phyloP scores from a whole-genome alignment of 2,113 vertebrate species.

The Apodemus sylvaticus region DNA sequence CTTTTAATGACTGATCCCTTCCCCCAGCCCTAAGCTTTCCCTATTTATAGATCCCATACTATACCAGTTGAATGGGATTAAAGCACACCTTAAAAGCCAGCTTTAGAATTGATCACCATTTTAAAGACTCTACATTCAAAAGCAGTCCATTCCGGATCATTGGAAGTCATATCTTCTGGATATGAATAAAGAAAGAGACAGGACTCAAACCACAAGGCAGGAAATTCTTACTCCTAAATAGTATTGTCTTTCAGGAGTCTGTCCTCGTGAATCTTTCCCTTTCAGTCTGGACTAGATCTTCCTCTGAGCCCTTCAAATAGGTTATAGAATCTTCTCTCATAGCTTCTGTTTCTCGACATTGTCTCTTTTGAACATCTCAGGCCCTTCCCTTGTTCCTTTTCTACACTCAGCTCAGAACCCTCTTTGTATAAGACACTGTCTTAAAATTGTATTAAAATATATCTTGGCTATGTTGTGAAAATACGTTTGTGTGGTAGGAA shows the following conservation, averaged over 20 bases:
- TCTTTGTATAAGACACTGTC: neutral
- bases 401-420: neutral
- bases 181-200: fast-evolving
- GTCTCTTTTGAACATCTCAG: neutral
- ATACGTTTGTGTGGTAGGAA: neutral
- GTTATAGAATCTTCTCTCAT: neutral
- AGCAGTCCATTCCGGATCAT: neutral
- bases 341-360: neutral
- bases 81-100: neutral
- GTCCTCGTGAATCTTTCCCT: neutral
- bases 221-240: neutral
- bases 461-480: neutral
- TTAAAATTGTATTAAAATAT: neutral
- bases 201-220: neutral
- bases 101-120: neutral
- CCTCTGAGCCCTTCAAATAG: neutral
- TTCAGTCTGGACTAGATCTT: neutral
- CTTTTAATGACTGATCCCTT: neutral
- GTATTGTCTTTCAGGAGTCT: neutral
- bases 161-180: neutral
- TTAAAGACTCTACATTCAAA: neutral
- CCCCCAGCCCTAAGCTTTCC: neutral
- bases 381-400: neutral
- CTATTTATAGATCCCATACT: neutral
- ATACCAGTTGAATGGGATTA: neutral